These are phyloP conservation scores for Leptopilina myrica DNA, from an alignment of 2,888 invertebrate species.

Conservation along the genomic window DNA sequence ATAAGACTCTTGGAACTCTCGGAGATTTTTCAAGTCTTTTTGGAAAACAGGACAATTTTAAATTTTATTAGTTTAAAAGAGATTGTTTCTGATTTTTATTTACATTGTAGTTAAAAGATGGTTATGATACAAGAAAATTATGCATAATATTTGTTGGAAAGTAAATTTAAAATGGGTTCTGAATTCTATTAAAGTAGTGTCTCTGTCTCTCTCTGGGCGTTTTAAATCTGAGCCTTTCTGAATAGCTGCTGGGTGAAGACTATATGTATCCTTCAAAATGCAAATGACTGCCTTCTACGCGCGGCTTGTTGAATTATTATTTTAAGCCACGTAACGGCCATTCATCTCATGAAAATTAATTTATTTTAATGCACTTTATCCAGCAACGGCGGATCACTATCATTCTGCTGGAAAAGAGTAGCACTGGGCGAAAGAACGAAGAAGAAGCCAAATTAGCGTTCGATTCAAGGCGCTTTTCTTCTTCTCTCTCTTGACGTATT, in stretches of 20 bases:
- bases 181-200: background rate
- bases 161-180: background rate
- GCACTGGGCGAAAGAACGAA: slow-evolving; percentile 45
- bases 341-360: slow-evolving; percentile 72
- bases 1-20: too few relatives aligned
- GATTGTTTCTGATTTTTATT: too few relatives aligned
- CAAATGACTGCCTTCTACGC: slow-evolving; percentile 62
- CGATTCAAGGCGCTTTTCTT: slow-evolving; percentile 69
- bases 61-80: too few relatives aligned
- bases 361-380: slow-evolving; percentile 70
- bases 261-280: slow-evolving; percentile 66
- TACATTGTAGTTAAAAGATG: background rate
- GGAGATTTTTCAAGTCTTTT: too few relatives aligned
- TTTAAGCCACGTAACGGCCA: slow-evolving; percentile 70
- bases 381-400: slow-evolving; percentile 58
- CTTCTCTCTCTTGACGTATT: slow-evolving; percentile 45
- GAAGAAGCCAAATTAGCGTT: slow-evolving; percentile 68
- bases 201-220: background rate
- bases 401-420: slow-evolving; percentile 52
- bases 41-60: too few relatives aligned
- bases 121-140: background rate
- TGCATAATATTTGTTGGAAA: background rate
- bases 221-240: slow-evolving; percentile 5
- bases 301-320: slow-evolving; percentile 71
- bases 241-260: slow-evolving; percentile 46